Evolutionary conservation across 2,797 vertebrate genomes (phyloP).

Genomic region (Hypotaenidia philippensis): DNA sequence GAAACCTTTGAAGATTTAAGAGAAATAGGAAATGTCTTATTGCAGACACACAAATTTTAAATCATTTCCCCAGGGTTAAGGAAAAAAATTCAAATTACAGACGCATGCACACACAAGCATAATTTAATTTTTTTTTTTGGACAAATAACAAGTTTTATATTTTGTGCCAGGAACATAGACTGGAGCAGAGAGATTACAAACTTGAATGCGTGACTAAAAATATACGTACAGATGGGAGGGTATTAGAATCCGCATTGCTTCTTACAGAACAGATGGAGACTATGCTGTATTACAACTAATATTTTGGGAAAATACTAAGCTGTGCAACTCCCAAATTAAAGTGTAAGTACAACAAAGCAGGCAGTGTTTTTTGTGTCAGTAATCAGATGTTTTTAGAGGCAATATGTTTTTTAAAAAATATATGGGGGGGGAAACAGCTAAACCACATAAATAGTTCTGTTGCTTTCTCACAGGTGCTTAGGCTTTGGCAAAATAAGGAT

Average conservation of each 20-base stretch:
- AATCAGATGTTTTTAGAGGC: neutral
- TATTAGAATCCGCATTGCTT: conserved; percentile 11
- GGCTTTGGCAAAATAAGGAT: neutral
- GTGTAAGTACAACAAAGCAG: conserved; percentile 1
- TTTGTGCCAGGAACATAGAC: neutral
- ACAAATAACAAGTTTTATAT: neutral
- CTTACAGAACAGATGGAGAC: conserved; percentile 48
- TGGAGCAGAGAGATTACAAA: conserved; percentile 15
- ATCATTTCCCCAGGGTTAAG: neutral
- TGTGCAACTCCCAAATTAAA: conserved; percentile 2
- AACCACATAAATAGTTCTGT: neutral
- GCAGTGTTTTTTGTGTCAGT: neutral
- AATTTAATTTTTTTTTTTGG: neutral
- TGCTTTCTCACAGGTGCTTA: neutral
- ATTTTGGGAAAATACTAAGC: conserved; percentile 29
- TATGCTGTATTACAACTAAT: neutral
- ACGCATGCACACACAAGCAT: neutral
- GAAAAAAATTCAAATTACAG: neutral
- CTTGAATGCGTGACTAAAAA: conserved; percentile 12
- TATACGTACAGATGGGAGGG: neutral
- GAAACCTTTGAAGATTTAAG: neutral
- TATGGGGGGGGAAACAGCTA: fast-evolving
- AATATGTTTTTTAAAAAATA: neutral
- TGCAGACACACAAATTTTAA: neutral
- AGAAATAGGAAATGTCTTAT: neutral